Evolutionary conservation across 2,797 vertebrate genomes (phyloP).

Genomic region (Molossus molossus): DNA sequence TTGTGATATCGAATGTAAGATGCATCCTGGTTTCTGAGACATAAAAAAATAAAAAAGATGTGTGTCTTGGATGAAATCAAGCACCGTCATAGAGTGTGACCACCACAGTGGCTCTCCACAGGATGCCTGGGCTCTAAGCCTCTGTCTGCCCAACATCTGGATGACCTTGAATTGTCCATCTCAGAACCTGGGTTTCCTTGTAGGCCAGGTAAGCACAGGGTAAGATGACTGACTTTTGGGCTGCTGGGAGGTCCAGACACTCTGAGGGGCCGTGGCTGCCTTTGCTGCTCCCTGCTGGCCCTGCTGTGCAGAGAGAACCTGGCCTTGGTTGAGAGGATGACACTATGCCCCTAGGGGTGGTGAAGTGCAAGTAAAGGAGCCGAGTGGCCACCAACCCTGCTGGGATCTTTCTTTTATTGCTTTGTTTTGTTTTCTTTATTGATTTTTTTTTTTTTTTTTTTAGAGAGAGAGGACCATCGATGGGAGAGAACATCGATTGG

Average conservation of each 20-base stretch:
- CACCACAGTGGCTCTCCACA: neutral
- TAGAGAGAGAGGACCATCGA: too few species aligned
- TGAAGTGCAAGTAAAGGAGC: neutral
- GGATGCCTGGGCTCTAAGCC: neutral
- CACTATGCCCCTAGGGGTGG: neutral
- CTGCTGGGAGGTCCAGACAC: neutral
- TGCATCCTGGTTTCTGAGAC: conserved; percentile 1
- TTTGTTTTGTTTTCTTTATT: too few species aligned
- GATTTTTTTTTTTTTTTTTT: too few species aligned
- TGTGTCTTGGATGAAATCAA: neutral
- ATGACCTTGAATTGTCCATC: neutral
- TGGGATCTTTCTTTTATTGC: too few species aligned
- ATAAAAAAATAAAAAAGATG: neutral
- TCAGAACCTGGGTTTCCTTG: neutral
- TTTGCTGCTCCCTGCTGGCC: neutral
- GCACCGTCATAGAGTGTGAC: neutral
- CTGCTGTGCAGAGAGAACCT: neutral
- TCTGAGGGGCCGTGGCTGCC: neutral
- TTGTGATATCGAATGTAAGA: neutral
- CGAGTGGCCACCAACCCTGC: too few species aligned
- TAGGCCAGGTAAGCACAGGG: neutral
- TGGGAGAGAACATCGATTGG: too few species aligned
- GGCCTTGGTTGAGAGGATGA: neutral
- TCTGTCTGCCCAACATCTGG: neutral
- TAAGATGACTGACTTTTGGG: neutral